Conservation (phyloP, 1,140 invertebrate species). For the Psix sp. region DNA sequence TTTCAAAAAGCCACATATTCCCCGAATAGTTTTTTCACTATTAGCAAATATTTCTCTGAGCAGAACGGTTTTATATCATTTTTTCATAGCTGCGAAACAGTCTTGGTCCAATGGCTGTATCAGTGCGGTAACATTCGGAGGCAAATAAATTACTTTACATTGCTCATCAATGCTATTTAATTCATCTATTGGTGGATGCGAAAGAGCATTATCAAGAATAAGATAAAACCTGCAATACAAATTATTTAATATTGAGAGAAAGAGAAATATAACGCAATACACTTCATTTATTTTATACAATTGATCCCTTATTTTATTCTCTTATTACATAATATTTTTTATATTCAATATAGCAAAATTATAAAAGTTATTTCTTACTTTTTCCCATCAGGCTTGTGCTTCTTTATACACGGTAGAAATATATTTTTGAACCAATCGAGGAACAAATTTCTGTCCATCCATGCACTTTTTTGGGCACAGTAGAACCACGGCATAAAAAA, state of each 20-base stretch:
- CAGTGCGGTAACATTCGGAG: not conserved
- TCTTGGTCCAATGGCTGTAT: conserved; percentile 7
- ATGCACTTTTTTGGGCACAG: conserved; percentile 1
- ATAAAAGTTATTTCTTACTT: not conserved
- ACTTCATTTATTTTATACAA: no score
- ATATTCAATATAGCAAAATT: not conserved
- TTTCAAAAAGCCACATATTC: not conserved
- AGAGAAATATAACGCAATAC: no score
- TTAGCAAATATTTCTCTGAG: not conserved
- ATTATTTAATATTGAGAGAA: not conserved
- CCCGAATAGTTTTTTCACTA: not conserved
- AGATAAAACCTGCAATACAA: conserved; percentile 1
- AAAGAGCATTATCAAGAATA: not conserved
- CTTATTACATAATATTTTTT: not conserved
- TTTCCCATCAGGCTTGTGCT: not conserved
- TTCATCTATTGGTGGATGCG: not conserved
- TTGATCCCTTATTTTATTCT: not conserved
- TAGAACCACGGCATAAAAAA: conserved; percentile 2
- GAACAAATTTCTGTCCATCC: conserved; percentile 1
- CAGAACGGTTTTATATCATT: not conserved
- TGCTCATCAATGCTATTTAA: not conserved
- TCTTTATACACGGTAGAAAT: conserved; percentile 1
- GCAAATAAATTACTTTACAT: conserved; percentile 2
- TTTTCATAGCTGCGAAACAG: not conserved
- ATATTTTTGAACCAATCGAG: not conserved